Percentiles rank a stretch among this genome's conserved stretches.
phyloP scores from a whole-genome alignment of 2,888 invertebrate genomes.

The Schrankia costaestrigalis region DNA sequence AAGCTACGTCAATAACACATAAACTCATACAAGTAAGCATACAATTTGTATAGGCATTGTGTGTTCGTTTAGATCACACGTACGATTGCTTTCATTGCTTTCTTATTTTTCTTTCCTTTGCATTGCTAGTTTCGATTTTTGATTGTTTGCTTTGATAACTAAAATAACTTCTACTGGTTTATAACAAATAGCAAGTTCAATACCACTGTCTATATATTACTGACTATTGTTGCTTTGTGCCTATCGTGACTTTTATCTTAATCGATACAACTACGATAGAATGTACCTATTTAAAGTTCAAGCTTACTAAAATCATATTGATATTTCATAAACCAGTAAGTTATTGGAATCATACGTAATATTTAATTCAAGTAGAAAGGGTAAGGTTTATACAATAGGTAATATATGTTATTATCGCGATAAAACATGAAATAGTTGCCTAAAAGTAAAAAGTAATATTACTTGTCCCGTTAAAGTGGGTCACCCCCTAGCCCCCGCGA shows the following conservation, averaged over 20 bases:
- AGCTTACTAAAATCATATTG: background rate
- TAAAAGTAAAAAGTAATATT: slow-evolving; percentile 82
- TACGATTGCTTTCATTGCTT: slow-evolving; percentile 56
- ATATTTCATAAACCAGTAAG: background rate
- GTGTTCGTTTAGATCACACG: slow-evolving; percentile 61
- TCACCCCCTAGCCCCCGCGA: slow-evolving; percentile 65
- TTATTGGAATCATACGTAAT: slow-evolving; percentile 6
- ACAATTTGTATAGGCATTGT: slow-evolving; percentile 50
- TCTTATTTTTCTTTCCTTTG: slow-evolving; percentile 41
- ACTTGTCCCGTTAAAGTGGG: slow-evolving; percentile 81
- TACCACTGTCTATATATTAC: background rate
- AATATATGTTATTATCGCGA: slow-evolving; percentile 72
- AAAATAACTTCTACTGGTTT: slow-evolving; percentile 11
- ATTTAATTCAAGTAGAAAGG: slow-evolving; percentile 38
- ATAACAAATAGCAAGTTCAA: slow-evolving; percentile 3
- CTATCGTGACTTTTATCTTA: background rate
- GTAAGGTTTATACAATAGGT: slow-evolving; percentile 47
- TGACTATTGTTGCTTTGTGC: too few species aligned
- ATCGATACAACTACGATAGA: too few species aligned
- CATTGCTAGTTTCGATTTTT: slow-evolving; percentile 31
- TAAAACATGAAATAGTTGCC: slow-evolving; percentile 81
- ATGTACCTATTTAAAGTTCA: too few species aligned
- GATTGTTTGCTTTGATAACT: slow-evolving; percentile 26
- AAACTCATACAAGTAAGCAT: slow-evolving; percentile 36
- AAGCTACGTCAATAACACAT: slow-evolving; percentile 61